phyloP scores from a whole-genome alignment of 2,113 vertebrate genomes.

The Brachirus orientalis region DNA sequence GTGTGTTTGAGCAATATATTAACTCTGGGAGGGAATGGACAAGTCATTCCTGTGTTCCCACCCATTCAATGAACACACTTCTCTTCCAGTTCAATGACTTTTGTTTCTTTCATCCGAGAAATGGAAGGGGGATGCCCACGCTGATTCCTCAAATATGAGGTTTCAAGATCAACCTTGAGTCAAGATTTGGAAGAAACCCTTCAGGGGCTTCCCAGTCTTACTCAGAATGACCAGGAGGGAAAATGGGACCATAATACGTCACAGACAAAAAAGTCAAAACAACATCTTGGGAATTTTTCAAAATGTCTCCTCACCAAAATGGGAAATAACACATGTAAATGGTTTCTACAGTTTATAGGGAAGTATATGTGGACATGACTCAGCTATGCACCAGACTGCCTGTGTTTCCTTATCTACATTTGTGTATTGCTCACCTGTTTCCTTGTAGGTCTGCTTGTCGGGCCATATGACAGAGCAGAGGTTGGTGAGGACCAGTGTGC shows the following conservation, averaged over 20 bases:
- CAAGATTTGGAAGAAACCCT: constrained; percentile 30
- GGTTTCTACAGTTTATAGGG: constrained; percentile 5
- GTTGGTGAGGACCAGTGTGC: constrained; percentile 93
- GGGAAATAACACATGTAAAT: constrained; percentile 24
- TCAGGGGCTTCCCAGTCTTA: constrained; percentile 66
- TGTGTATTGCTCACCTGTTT: constrained; percentile 85
- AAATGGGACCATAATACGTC: constrained; percentile 45
- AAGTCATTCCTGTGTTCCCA: constrained; percentile 45
- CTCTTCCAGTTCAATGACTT: constrained; percentile 12
- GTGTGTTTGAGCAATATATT: constrained; percentile 25
- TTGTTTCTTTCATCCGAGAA: constrained; percentile 43
- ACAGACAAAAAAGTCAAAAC: constrained; percentile 1
- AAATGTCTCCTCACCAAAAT: constrained; percentile 23
- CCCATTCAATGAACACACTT: constrained; percentile 3
- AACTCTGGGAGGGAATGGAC: constrained; percentile 25
- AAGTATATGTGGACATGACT: constrained; percentile 16
- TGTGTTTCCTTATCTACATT: constrained; percentile 1
- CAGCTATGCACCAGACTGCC: constrained; percentile 1
- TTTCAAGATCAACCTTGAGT: constrained; percentile 40
- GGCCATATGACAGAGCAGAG: constrained; percentile 96
- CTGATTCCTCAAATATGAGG: constrained; percentile 39
- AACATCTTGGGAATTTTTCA: constrained; percentile 13
- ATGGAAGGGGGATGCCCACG: constrained; percentile 34
- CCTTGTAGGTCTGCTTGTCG: constrained; percentile 92
- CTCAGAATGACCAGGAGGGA: constrained; percentile 42